Base-by-base conservation (phyloP, 2,113 vertebrate genomes). In the Myotis yumanensis region DNA sequence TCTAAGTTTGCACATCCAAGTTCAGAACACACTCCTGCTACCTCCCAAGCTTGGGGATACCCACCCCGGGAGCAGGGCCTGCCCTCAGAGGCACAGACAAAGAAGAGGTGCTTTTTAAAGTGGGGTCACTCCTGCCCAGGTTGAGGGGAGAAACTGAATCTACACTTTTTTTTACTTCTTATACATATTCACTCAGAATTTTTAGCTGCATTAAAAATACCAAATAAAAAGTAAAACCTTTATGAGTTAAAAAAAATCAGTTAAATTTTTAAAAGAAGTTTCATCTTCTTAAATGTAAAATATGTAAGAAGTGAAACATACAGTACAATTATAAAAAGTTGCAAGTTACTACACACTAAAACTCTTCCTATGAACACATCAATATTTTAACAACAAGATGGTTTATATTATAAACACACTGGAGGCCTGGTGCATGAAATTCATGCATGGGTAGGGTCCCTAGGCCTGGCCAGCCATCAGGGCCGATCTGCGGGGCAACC, bases 271-370 rank as follows among this genome's bases (percentile, higher is more conserved):
- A 71, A 77, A 75, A 83, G 30, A 17, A 35, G 28, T 72, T 87
- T 73, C 48, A 84, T 91, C 57, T 92, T 81, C 75, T 90, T 86
- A 69, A 83, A 93, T 66, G 7, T 48, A 86, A 91, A 94, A 92
- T 35, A 92, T 66, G 90, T 8, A 72, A 95, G 90, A 96, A 77
- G 64, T 77, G 85, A 95, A 93, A 80, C 7, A 71, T 25, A 52
- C 28, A 28, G 37, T 71, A 79, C 48, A 90, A 90, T 57, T 69
- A 76, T 20, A 20, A 90, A 95, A 71, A 72, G 57, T 14, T 76
- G 3, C 22, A 86, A 37, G 10, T 69, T 92, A 28, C 59, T 89
- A 25, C 11, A 3, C 10, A 82, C 6, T 66, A 35, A 7, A 89
- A 75, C 40, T 64, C 91, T 51, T 87, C 7, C 40, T 37, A 71